Percentiles rank a stretch among this genome's conserved stretches.
phyloP scores from a whole-genome alignment of 2,113 vertebrate genomes.

The Esox niger region DNA sequence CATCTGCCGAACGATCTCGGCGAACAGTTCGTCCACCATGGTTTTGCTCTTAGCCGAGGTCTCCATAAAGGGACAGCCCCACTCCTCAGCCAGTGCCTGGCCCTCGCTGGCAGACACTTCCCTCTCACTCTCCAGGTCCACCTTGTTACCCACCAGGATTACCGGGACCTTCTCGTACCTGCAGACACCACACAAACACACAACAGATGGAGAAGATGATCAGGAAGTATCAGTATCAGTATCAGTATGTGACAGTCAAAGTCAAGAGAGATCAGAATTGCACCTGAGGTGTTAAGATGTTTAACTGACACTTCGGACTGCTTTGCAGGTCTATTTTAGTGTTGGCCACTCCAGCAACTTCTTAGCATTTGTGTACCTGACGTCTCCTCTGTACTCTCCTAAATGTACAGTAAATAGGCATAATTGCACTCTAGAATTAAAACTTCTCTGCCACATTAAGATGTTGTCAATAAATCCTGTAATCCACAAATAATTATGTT shows the following conservation, averaged over 20 bases:
- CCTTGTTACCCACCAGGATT: slow-evolving; percentile 98
- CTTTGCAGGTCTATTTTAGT: not conserved
- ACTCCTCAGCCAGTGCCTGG: slow-evolving; percentile 94
- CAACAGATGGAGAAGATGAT: not conserved
- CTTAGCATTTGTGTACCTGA: not conserved
- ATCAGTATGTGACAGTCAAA: not conserved
- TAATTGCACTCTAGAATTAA: slow-evolving; percentile 5
- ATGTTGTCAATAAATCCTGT: slow-evolving; percentile 4
- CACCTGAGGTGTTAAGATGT: not conserved
- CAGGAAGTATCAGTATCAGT: no score
- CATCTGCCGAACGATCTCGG: slow-evolving; percentile 98
- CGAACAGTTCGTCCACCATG: slow-evolving; percentile 99
- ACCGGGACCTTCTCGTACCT: slow-evolving; percentile 99
- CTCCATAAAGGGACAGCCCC: slow-evolving; percentile 99
- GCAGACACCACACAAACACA: slow-evolving; percentile 1
- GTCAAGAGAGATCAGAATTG: no score
- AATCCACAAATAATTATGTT: not conserved
- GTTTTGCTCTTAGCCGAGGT: slow-evolving; percentile 99
- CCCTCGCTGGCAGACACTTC: slow-evolving; percentile 93
- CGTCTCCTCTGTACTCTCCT: not conserved
- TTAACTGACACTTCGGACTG: not conserved
- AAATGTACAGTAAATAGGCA: slow-evolving; percentile 1
- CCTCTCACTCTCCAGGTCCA: slow-evolving; percentile 96
- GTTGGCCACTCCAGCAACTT: no score
- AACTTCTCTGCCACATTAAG: not conserved